Conservation (phyloP, 2,888 invertebrate species). For the Drosophila nr. fundita region DNA sequence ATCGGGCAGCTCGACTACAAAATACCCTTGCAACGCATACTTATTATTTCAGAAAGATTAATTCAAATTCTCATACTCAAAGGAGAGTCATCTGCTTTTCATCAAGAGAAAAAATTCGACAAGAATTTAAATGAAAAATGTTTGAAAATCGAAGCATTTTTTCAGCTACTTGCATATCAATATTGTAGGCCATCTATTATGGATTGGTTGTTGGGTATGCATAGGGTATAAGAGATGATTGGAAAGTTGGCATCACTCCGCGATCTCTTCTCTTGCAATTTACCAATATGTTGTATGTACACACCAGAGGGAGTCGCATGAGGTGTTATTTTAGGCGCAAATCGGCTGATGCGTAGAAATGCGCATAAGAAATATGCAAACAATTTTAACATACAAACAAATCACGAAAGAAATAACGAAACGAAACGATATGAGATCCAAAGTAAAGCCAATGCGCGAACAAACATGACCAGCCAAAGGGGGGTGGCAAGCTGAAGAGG, state of each 20-base stretch:
- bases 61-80: background rate
- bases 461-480: background rate
- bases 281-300: constrained; percentile 3
- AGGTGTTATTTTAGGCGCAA: constrained; percentile 58
- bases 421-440: constrained; percentile 4
- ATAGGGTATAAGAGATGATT: constrained; percentile 49
- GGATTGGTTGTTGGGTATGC: background rate
- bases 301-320: background rate
- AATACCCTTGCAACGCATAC: constrained; percentile 10
- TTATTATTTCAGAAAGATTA: background rate
- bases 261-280: constrained; percentile 33
- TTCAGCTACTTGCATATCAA: background rate
- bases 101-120: background rate
- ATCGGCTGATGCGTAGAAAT: constrained; percentile 53
- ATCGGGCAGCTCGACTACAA: background rate
- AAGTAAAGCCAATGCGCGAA: background rate
- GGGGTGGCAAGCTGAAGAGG: constrained; percentile 7
- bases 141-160: background rate
- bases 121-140: background rate
- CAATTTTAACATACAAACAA: constrained; percentile 43
- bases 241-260: constrained; percentile 37
- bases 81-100: background rate
- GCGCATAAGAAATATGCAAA: constrained; percentile 70
- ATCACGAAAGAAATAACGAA: constrained; percentile 5
- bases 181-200: background rate